These are phyloP conservation scores for Osedax frankpressi DNA, from an alignment of 2,888 invertebrate genomes.

Conservation along the genomic window DNA sequence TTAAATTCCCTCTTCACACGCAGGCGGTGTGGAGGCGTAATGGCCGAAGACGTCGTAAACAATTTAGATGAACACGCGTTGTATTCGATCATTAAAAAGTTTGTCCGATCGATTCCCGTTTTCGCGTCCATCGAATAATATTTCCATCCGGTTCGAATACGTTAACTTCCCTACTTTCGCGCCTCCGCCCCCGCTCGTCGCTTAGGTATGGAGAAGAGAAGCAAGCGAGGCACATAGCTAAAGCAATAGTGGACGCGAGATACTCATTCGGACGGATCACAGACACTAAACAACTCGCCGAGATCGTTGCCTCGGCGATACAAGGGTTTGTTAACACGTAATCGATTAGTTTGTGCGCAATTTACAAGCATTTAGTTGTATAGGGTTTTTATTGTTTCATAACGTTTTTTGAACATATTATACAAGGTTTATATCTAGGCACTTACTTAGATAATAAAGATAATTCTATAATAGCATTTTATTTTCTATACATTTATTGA, in stretches of 20 bases:
- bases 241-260: conserved; percentile 71
- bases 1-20: no score
- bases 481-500: no score
- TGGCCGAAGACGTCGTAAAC: conserved; percentile 75
- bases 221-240: conserved; percentile 66
- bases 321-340: conserved; percentile 14
- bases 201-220: conserved; percentile 75
- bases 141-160: conserved; percentile 23
- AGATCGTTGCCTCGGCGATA: conserved; percentile 50
- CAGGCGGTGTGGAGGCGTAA: not conserved
- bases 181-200: not conserved
- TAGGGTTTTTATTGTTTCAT: not conserved
- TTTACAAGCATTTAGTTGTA: not conserved
- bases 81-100: conserved; percentile 64
- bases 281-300: conserved; percentile 70
- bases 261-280: conserved; percentile 61
- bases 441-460: no score
- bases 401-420: no score
- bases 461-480: no score
- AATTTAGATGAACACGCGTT: conserved; percentile 65
- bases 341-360: no score
- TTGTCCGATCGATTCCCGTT: no score
- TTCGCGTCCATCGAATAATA: no score
- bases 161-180: not conserved
- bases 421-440: no score